These are phyloP conservation scores for Psix sp. DNA, from an alignment of 1,140 invertebrate species.

Conservation along the genomic window DNA sequence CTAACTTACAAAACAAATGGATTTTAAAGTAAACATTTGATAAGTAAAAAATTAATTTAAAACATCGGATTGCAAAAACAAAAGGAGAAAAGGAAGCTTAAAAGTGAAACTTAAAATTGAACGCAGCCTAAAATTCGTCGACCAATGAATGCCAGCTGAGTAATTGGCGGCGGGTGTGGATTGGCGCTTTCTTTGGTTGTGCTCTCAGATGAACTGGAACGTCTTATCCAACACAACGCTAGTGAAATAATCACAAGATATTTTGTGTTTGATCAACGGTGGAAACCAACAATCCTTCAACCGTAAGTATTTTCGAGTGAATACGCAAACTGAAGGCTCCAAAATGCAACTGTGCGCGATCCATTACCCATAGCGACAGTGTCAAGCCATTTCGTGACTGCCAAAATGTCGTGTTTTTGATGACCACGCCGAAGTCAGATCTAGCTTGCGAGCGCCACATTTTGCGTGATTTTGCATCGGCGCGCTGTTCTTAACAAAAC, in stretches of 20 bases:
- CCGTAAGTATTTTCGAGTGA: slow-evolving; percentile 49
- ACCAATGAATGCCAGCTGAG: neutral
- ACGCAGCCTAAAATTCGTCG: neutral
- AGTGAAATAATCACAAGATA: slow-evolving; percentile 33
- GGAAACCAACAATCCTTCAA: slow-evolving; percentile 20
- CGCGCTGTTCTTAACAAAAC: neutral
- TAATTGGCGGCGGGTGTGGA: neutral
- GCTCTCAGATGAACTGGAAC: slow-evolving; percentile 19
- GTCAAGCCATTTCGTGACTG: slow-evolving; percentile 29
- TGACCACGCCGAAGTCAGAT: neutral
- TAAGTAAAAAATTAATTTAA: too few species aligned
- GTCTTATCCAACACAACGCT: slow-evolving; percentile 42
- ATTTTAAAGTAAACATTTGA: too few species aligned
- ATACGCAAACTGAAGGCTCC: too few species aligned
- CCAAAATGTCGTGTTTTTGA: slow-evolving; percentile 41
- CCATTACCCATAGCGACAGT: slow-evolving; percentile 4
- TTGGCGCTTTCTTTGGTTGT: slow-evolving; percentile 5
- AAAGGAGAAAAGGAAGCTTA: too few species aligned
- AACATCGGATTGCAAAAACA: too few species aligned
- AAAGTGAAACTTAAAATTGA: neutral
- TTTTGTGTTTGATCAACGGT: slow-evolving; percentile 37
- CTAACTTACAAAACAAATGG: too few species aligned
- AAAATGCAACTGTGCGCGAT: too few species aligned
- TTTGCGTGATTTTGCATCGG: neutral
- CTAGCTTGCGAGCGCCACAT: neutral